A percentile compares a stretch with the other conserved stretches of the same genome.
These are phyloP conservation scores for Rafetus swinhoei DNA, from an alignment of 2,113 vertebrate species.

Conservation along the genomic window DNA sequence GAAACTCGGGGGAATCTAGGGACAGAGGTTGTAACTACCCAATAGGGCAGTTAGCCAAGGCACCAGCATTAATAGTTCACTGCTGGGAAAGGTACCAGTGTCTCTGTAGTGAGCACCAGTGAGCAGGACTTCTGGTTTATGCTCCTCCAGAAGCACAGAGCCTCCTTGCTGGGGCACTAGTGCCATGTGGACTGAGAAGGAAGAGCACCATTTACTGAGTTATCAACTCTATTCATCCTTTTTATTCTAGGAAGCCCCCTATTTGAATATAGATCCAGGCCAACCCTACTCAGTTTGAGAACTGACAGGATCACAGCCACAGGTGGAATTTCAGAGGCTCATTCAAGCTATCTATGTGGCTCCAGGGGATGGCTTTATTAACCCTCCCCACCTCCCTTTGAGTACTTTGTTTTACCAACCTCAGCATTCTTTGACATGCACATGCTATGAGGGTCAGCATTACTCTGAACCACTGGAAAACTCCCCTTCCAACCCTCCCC, in stretches of 20 bases:
- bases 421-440: neutral
- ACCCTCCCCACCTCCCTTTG: neutral
- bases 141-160: neutral
- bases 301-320: neutral
- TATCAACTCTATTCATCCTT: fast-evolving
- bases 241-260: conserved; percentile 8
- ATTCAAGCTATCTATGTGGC: neutral
- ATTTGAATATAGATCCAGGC: neutral
- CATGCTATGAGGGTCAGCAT: neutral
- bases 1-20: neutral
- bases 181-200: neutral
- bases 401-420: conserved; percentile 2
- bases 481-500: conserved; percentile 3
- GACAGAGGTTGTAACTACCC: conserved; percentile 51
- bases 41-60: conserved; percentile 48
- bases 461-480: conserved; percentile 7
- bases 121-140: neutral
- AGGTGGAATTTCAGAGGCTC: neutral
- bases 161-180: neutral
- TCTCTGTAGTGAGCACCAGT: neutral
- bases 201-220: neutral
- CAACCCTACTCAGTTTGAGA: neutral
- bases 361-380: neutral
- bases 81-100: conserved; percentile 30
- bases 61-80: conserved; percentile 57